Conservation (phyloP, 2,113 vertebrate species). For the Harpagus bidentatus region DNA sequence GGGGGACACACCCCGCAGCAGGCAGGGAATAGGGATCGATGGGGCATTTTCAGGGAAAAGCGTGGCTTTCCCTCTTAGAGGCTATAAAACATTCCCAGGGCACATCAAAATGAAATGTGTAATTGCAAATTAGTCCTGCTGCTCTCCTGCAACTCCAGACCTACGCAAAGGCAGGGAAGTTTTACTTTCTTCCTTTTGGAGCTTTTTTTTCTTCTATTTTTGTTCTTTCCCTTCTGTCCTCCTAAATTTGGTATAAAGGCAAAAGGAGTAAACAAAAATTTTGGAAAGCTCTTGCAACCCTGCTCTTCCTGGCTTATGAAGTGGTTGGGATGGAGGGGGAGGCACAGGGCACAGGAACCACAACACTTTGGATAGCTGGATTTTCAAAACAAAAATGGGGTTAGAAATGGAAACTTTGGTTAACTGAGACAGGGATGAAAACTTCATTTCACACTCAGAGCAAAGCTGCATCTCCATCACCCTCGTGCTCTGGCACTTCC, state of each 20-base stretch:
- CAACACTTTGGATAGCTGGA: background rate
- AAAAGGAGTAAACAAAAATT: background rate
- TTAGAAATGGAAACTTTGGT: constrained; percentile 20
- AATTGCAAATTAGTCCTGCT: background rate
- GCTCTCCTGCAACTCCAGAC: background rate
- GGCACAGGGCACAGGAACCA: background rate
- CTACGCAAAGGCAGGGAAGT: background rate
- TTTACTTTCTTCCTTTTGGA: background rate
- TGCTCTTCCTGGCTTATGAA: background rate
- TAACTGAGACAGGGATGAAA: background rate
- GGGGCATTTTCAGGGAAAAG: background rate
- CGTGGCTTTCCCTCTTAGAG: no score
- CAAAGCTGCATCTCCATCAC: background rate
- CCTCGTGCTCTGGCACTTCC: background rate
- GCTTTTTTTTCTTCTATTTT: background rate
- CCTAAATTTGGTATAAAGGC: background rate
- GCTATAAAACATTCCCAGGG: background rate
- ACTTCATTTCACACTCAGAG: background rate
- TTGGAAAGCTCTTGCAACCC: background rate
- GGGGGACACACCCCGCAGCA: background rate
- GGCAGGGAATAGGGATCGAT: background rate
- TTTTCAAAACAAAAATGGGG: background rate
- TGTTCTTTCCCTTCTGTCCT: background rate
- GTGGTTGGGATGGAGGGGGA: background rate
- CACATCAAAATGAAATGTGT: background rate